Evolutionary conservation across 2,888 invertebrate genomes (phyloP), one percentile per base, ranked within the genome.

Genomic region (Ferrisia virgata): DNA sequence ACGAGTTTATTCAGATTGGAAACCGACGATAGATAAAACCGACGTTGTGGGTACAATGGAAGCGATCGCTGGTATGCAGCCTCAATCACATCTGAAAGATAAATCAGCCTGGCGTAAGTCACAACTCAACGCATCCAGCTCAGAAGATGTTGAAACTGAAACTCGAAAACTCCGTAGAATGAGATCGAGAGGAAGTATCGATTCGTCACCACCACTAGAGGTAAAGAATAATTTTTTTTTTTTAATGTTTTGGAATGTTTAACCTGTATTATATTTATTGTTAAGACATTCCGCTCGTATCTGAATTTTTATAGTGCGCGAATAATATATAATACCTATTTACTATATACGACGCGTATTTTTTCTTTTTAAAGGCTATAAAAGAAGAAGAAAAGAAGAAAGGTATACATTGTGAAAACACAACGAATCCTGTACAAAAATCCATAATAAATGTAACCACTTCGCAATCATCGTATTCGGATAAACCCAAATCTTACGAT

Each of bases 41-140:
- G 96, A 95, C 89, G 94, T 96, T 43, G 94, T 95, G 86, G 91
- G 93, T 86, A 93, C 95, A 78, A 93, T 96, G 91, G 95, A 96
- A 89, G 93, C 95, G 47, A 94, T 96, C 84, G 95, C 95, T 91
- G 95, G 79, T 47, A 79, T 85, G 33, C 79, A 79, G 33, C 64
- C 76, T 13, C 69, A 85, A 69, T n/a, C 69, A 0, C 79, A 84
- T n/a, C 15, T 79, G 22, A 94, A 94, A 88, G 95, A 95, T 87
- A 94, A 92, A 88, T 93, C 94, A 58, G 91, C 93, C 9, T 94
- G 94, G 91, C 91, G 94, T 88, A 93, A 95, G 87, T 94, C 92
- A 6, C 92, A 91, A 85, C 88, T 92, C 33, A 92, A 93, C 88
- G 91, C 92, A 18, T 89, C 91, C 58, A 91, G 91, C 85, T 88